phyloP scores from a whole-genome alignment of 2,888 invertebrate species.

The Dichetophora obliterata region DNA sequence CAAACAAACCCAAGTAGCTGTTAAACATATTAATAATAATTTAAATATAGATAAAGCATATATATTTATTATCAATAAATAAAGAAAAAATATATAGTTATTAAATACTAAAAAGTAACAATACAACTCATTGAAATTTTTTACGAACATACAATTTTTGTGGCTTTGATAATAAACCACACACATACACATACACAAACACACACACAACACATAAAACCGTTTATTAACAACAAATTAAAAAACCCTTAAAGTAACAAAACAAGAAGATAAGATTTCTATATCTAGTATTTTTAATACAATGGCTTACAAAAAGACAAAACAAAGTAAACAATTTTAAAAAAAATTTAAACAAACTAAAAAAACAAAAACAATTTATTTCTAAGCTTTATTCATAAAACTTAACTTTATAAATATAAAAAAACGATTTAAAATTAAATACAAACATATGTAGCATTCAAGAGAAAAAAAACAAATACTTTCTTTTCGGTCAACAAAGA shows the following conservation, averaged over 20 bases:
- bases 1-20: slow-evolving; percentile 27
- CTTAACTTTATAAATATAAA: slow-evolving; percentile 42
- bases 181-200: background rate
- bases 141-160: slow-evolving; percentile 16
- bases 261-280: slow-evolving; percentile 17
- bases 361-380: slow-evolving; percentile 39
- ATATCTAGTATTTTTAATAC: slow-evolving; percentile 43
- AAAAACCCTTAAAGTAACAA: background rate
- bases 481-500: background rate
- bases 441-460: background rate
- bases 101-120: background rate
- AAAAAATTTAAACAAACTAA: slow-evolving; percentile 1
- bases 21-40: slow-evolving; percentile 23
- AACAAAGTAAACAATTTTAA: background rate
- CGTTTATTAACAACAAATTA: background rate
- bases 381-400: slow-evolving; percentile 43
- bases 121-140: slow-evolving; percentile 18
- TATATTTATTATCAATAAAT: slow-evolving; percentile 26
- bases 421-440: slow-evolving; percentile 38
- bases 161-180: slow-evolving; percentile 14
- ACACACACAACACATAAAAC: background rate
- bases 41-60: slow-evolving; percentile 5
- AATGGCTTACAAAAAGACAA: slow-evolving; percentile 35
- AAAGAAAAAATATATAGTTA: slow-evolving; percentile 14
- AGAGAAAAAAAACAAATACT: background rate